Evolutionary conservation across 2,113 vertebrate genomes (phyloP).

Genomic region (Lophochroa leadbeateri): DNA sequence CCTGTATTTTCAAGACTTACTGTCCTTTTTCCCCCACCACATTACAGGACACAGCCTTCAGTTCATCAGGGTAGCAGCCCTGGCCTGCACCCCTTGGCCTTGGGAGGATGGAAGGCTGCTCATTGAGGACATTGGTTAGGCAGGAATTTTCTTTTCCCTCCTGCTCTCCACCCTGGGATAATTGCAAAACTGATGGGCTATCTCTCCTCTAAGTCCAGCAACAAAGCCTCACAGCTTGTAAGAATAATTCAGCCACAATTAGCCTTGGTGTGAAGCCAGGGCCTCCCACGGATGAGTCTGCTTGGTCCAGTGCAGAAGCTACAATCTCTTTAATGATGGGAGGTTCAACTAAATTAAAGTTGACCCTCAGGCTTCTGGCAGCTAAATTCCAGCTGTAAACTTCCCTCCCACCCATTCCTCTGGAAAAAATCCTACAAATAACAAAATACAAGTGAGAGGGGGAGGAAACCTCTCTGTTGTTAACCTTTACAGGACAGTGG

Average conservation of each 20-base stretch:
- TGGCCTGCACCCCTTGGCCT: not conserved
- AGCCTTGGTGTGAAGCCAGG: slow-evolving; percentile 48
- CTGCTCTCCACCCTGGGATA: not conserved
- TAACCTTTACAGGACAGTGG: slow-evolving; percentile 77
- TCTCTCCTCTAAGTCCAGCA: slow-evolving; percentile 22
- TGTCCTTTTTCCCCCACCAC: not conserved
- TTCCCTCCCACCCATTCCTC: slow-evolving; percentile 12
- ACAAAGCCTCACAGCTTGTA: slow-evolving; percentile 8
- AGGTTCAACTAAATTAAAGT: slow-evolving; percentile 51
- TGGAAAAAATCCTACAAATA: slow-evolving; percentile 44
- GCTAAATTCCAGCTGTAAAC: slow-evolving; percentile 60
- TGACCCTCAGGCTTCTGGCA: slow-evolving; percentile 53
- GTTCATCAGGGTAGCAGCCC: not conserved
- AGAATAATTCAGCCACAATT: slow-evolving; percentile 35
- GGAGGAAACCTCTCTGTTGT: slow-evolving; percentile 67
- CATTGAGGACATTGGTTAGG: not conserved
- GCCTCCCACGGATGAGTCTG: slow-evolving; percentile 39
- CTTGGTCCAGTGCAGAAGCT: slow-evolving; percentile 45
- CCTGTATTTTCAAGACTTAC: not conserved
- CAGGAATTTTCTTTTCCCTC: not conserved
- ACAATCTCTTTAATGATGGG: slow-evolving; percentile 48
- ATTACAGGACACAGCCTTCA: not conserved
- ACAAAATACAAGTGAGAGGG: slow-evolving; percentile 68
- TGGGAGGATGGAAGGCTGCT: not conserved
- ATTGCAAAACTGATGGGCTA: not conserved